A percentile compares a stretch with the other conserved stretches of the same genome.
These are phyloP conservation scores for Dendrolimus houi DNA, from an alignment of 2,888 invertebrate species.

Conservation along the genomic window DNA sequence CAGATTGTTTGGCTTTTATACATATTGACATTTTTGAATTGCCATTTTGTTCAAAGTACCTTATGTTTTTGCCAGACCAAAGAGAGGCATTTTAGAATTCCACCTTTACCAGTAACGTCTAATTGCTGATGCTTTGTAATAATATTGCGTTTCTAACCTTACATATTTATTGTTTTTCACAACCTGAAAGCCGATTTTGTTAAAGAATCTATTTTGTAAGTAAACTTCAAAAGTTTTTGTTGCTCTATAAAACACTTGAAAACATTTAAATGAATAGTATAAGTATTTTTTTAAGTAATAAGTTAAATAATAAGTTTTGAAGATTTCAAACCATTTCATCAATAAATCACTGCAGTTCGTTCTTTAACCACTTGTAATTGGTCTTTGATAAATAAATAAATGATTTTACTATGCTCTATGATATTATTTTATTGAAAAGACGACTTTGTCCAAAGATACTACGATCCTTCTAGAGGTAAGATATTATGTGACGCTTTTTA, in stretches of 20 bases:
- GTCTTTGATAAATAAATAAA: constrained; percentile 5
- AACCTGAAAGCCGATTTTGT: constrained; percentile 22
- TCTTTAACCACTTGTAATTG: constrained; percentile 1
- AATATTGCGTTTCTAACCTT: constrained; percentile 23
- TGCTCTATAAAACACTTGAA: neutral
- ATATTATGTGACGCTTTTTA: constrained; percentile 27
- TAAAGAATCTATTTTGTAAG: constrained; percentile 4
- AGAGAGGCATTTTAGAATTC: constrained; percentile 42
- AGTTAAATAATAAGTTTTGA: no score
- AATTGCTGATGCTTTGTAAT: constrained; percentile 38
- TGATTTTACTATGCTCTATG: neutral
- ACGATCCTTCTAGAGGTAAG: constrained; percentile 30
- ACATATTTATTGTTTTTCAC: constrained; percentile 4
- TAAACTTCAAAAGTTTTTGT: neutral
- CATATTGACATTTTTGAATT: neutral
- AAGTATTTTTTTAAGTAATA: neutral
- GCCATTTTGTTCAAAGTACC: constrained; percentile 7
- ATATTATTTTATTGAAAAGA: neutral
- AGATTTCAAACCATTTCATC: neutral
- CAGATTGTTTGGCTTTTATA: constrained; percentile 25
- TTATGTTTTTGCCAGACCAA: constrained; percentile 40
- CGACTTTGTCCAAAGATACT: neutral
- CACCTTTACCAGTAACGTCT: constrained; percentile 15
- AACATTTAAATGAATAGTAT: neutral
- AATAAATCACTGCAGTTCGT: constrained; percentile 8